Conservation (phyloP, 2,888 invertebrate genomes). For the Argyresthia albistria region DNA sequence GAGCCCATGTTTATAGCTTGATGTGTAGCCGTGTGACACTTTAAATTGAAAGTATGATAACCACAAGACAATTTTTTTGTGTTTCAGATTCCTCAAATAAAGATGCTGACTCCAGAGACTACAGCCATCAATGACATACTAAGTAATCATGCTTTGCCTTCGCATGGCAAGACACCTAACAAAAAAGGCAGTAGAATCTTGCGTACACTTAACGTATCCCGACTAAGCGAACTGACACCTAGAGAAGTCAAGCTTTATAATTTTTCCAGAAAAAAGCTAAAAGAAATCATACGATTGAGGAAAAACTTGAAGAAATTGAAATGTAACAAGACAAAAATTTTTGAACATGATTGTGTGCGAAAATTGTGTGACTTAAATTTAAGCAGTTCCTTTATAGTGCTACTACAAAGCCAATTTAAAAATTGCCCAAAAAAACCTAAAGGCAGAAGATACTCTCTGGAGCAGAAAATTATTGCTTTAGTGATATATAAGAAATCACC, state of each 20-base stretch:
- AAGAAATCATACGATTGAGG: constrained; percentile 2
- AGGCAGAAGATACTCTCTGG: constrained; percentile 7
- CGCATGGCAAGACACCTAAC: too few species aligned
- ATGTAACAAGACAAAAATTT: background rate
- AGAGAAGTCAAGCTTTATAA: constrained; percentile 5
- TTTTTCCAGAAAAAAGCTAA: constrained; percentile 2
- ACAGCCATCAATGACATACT: too few species aligned
- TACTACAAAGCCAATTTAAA: constrained; percentile 10
- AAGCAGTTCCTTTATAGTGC: constrained; percentile 5
- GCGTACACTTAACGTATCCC: too few species aligned
- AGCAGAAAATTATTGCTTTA: constrained; percentile 10
- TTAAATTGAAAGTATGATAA: too few species aligned
- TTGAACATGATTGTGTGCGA: constrained; percentile 2
- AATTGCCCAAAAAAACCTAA: constrained; percentile 9
- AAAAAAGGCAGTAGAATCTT: too few species aligned
- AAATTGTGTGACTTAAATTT: constrained; percentile 3
- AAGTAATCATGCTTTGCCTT: too few species aligned
- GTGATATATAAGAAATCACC: constrained; percentile 17
- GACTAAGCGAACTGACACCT: background rate
- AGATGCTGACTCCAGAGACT: too few species aligned
- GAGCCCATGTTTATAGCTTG: too few species aligned
- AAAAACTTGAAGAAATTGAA: constrained; percentile 4
- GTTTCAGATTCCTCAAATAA: too few species aligned
- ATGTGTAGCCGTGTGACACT: too few species aligned
- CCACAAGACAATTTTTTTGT: too few species aligned